Percentiles rank a stretch among this genome's conserved stretches.
Conservation (phyloP, 2,888 invertebrate species). For the Hypsopygia costalis region DNA sequence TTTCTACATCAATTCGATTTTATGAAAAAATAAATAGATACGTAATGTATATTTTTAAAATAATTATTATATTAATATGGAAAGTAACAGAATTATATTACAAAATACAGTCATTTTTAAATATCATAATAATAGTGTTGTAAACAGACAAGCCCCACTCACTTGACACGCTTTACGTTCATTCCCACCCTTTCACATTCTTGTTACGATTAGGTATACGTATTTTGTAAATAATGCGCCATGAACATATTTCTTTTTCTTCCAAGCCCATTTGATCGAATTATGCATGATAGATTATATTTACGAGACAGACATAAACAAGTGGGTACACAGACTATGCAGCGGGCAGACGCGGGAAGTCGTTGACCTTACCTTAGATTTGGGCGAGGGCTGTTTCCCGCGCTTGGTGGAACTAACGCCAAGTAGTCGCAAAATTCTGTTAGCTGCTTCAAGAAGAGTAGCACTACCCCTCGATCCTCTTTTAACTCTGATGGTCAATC, state of each 20-base stretch:
- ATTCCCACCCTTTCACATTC: conserved; percentile 25
- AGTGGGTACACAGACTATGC: conserved; percentile 34
- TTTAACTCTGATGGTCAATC: conserved; percentile 78
- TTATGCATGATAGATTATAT: conserved; percentile 2
- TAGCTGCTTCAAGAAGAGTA: conserved; percentile 76
- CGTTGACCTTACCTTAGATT: conserved; percentile 77
- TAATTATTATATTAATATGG: too few relatives aligned
- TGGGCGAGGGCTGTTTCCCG: conserved; percentile 78
- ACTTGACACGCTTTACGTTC: conserved; percentile 18
- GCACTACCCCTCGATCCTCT: conserved; percentile 79
- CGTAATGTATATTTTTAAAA: too few relatives aligned
- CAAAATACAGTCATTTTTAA: too few relatives aligned
- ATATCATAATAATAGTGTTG: too few relatives aligned
- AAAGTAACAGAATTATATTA: too few relatives aligned
- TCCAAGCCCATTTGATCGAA: not conserved
- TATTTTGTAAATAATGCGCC: not conserved
- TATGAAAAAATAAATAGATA: too few relatives aligned
- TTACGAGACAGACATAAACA: conserved; percentile 29
- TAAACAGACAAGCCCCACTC: conserved; percentile 4
- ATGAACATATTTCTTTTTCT: not conserved
- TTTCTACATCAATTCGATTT: too few relatives aligned
- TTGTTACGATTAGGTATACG: not conserved
- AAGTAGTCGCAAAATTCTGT: conserved; percentile 76
- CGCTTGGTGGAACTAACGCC: conserved; percentile 77
- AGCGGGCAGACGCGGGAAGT: conserved; percentile 42